Base-by-base conservation (phyloP, 30 jellyfish, hydroid and myxozoan species). In the Hydractinia echinata region DNA sequence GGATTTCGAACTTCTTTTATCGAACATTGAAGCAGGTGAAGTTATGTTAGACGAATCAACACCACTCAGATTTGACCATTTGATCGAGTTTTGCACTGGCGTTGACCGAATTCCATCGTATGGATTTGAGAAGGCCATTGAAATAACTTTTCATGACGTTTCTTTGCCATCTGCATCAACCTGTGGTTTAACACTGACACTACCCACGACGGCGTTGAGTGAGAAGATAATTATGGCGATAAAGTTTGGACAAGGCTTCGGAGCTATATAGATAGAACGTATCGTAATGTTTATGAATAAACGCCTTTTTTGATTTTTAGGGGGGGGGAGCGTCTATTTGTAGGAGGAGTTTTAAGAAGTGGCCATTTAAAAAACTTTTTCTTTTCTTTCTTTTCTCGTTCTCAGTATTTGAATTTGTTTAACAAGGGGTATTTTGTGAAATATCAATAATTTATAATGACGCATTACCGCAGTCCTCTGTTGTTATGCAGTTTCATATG, bases 241-340 rank as follows among this genome's bases (percentile, higher is more conserved):
- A 56, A 56, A 56, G 68, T 56, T 56, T 56, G 68, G 68, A 9
- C n/a, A 10, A 56, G 68, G 68, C 10, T 56, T 56, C n/a, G 68
- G 68, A 9, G n/a, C 10, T 56, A 56, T 56, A 9, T 56, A n/a
- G n/a, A n/a, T n/a, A n/a, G n/a, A n/a, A n/a, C n/a, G n/a, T n/a
- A n/a, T n/a, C n/a, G n/a, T n/a, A n/a, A n/a, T n/a, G n/a, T n/a
- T n/a, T n/a, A n/a, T n/a, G n/a, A n/a, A n/a, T n/a, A n/a, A n/a
- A n/a, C n/a, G n/a, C n/a, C n/a, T n/a, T n/a, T n/a, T n/a, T n/a
- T n/a, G n/a, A n/a, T n/a, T n/a, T n/a, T n/a, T n/a, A n/a, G n/a
- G n/a, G n/a, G n/a, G n/a, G n/a, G n/a, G n/a, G n/a, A n/a, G n/a
- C n/a, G n/a, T n/a, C n/a, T n/a, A n/a, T n/a, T n/a, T n/a, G n/a